A percentile compares a stretch with the other conserved stretches of the same genome.
These are phyloP conservation scores for Melanotaenia duboulayi DNA, from an alignment of 2,113 vertebrate genomes.

Conservation along the genomic window DNA sequence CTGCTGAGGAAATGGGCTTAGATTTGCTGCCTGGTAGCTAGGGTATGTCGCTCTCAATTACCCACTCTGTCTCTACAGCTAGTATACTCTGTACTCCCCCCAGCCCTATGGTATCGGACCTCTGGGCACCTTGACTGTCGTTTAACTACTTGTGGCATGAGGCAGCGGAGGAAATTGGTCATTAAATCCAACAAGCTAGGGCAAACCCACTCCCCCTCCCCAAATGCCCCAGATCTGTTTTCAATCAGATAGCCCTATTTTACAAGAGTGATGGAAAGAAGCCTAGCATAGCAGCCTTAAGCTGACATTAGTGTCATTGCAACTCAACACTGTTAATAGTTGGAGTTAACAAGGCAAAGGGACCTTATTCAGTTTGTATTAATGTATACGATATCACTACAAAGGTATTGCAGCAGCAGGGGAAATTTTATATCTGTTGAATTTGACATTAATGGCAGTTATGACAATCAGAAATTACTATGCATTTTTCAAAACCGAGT, in stretches of 20 bases:
- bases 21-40: constrained; percentile 70
- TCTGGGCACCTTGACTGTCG: constrained; percentile 85
- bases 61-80: constrained; percentile 65
- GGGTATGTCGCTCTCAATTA: constrained; percentile 66
- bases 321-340: constrained; percentile 50
- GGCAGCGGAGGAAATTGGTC: constrained; percentile 84
- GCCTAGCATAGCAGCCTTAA: constrained; percentile 54
- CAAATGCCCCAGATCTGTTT: constrained; percentile 84
- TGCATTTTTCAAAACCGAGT: too few relatives aligned
- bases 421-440: too few relatives aligned
- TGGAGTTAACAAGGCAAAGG: constrained; percentile 61
- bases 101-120: constrained; percentile 74
- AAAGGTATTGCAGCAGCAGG: constrained; percentile 21
- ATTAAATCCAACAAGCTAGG: constrained; percentile 85
- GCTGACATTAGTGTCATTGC: constrained; percentile 64
- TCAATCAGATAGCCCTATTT: constrained; percentile 85
- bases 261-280: constrained; percentile 67
- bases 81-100: constrained; percentile 51
- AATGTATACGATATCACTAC: constrained; percentile 49
- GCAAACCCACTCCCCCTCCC: constrained; percentile 64
- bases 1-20: constrained; percentile 70
- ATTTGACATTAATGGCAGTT: too few relatives aligned
- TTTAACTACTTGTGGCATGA: constrained; percentile 85
- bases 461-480: too few relatives aligned
- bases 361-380: constrained; percentile 25